phyloP scores from a whole-genome alignment of 2,113 vertebrate genomes.

The Laticauda colubrina region DNA sequence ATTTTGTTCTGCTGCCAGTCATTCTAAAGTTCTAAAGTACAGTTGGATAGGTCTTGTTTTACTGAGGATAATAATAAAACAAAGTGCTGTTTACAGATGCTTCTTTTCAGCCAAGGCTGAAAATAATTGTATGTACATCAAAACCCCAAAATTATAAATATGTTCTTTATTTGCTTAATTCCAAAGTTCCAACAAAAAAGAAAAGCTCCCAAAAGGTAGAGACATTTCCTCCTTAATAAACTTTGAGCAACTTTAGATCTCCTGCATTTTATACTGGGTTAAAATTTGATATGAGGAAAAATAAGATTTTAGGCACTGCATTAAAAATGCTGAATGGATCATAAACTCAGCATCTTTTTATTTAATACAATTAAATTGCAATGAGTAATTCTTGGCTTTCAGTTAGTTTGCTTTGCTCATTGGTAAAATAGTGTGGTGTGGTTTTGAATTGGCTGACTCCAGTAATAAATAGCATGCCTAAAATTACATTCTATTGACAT shows the following conservation, averaged over 20 bases:
- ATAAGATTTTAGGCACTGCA: neutral
- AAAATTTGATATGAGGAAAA: neutral
- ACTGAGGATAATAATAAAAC: neutral
- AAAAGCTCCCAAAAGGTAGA: neutral
- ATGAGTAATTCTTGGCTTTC: conserved; percentile 1
- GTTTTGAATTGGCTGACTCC: conserved; percentile 13
- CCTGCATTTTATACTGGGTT: neutral
- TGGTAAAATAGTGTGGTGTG: neutral
- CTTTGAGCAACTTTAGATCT: neutral
- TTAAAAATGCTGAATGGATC: neutral
- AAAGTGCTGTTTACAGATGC: neutral
- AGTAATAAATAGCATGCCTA: conserved; percentile 17
- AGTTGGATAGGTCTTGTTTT: neutral
- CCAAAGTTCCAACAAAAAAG: neutral
- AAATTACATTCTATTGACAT: conserved; percentile 2
- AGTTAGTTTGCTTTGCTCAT: neutral
- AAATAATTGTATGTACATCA: neutral
- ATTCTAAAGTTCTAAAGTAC: neutral
- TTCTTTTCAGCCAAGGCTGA: neutral
- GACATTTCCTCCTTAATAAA: neutral
- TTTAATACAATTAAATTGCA: neutral
- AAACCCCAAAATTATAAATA: neutral
- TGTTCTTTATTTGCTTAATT: neutral
- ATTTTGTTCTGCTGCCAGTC: neutral
- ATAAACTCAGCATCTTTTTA: neutral